phyloP scores from a whole-genome alignment of 2,797 vertebrate genomes.

The Scyliorhinus canicula region DNA sequence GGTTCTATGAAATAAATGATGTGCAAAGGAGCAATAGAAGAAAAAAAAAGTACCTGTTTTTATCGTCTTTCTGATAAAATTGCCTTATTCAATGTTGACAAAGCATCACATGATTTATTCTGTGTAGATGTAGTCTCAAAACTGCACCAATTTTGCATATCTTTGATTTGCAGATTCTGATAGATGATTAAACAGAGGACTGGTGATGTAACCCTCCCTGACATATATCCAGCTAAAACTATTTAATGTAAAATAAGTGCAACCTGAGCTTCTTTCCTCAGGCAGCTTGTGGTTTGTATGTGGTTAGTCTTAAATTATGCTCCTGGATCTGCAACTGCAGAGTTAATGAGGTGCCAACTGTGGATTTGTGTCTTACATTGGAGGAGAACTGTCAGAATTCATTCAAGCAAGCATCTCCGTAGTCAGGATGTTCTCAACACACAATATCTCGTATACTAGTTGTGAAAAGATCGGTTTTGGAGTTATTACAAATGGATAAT shows the following conservation, averaged over 20 bases:
- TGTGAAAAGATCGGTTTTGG: background rate
- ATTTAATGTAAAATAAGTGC: background rate
- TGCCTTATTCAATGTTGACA: background rate
- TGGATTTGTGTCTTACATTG: background rate
- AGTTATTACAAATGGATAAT: background rate
- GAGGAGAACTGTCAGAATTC: background rate
- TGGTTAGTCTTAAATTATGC: background rate
- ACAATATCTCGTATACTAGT: background rate
- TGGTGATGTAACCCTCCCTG: background rate
- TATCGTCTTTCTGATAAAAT: background rate
- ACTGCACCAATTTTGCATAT: background rate
- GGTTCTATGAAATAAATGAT: too few species aligned
- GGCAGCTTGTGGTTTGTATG: constrained; percentile 3
- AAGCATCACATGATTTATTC: background rate
- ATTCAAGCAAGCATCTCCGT: background rate
- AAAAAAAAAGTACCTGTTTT: background rate
- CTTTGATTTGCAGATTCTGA: background rate
- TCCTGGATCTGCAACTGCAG: background rate
- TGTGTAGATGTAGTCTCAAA: background rate
- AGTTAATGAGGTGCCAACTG: background rate
- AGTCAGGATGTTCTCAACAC: background rate
- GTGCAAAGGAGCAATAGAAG: background rate
- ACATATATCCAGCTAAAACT: background rate
- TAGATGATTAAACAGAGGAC: background rate
- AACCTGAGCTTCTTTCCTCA: background rate